Evolutionary conservation across 2,113 vertebrate genomes (phyloP).

Genomic region (Bucco capensis): DNA sequence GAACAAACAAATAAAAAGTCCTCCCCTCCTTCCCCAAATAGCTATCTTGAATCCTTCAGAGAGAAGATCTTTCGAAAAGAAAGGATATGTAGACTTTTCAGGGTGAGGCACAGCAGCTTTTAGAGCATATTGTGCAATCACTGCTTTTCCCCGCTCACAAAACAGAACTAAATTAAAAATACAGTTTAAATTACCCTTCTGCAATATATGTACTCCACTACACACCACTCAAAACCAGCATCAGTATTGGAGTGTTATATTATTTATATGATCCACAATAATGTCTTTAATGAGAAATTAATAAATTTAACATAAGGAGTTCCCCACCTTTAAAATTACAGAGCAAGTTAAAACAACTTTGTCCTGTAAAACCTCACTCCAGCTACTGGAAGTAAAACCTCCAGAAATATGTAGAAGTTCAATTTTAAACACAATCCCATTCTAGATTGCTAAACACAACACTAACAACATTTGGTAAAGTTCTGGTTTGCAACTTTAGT

Average conservation of each 20-base stretch:
- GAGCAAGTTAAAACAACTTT: background rate
- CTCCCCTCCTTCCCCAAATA: background rate
- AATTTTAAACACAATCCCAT: background rate
- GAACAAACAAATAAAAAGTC: background rate
- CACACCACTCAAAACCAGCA: background rate
- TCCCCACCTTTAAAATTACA: background rate
- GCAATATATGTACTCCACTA: background rate
- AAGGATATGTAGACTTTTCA: conserved; percentile 6
- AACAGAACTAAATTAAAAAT: background rate
- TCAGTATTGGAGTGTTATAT: background rate
- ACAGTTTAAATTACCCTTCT: background rate
- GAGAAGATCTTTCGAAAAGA: background rate
- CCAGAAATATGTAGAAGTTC: background rate
- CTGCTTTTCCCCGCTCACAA: background rate
- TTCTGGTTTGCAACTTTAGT: background rate
- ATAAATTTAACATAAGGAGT: background rate
- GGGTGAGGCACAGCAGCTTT: background rate
- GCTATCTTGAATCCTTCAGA: background rate
- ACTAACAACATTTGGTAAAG: background rate
- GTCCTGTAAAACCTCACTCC: background rate
- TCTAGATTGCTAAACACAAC: background rate
- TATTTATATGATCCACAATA: background rate
- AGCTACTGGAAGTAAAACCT: background rate
- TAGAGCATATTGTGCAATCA: background rate
- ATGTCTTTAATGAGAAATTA: background rate